phyloP scores from a whole-genome alignment of 2,113 vertebrate genomes.

The Phaethornis superciliosus region DNA sequence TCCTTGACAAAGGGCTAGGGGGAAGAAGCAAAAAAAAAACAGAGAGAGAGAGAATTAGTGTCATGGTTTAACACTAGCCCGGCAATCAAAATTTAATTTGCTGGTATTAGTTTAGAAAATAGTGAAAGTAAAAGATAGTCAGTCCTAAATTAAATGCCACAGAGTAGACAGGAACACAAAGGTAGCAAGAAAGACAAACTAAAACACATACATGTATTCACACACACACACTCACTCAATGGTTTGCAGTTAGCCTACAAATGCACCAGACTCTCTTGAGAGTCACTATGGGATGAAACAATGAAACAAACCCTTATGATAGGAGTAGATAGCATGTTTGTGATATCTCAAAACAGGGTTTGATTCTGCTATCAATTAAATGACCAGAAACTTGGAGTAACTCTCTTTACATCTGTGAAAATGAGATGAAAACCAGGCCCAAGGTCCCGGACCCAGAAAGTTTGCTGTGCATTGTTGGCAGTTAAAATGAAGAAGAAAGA shows the following conservation, averaged over 20 bases:
- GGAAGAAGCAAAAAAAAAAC: too few species aligned
- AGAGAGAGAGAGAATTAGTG: not conserved
- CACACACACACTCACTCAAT: not conserved
- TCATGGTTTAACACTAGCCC: too few species aligned
- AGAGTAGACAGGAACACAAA: not conserved
- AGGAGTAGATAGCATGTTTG: not conserved
- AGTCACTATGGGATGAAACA: not conserved
- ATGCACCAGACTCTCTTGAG: not conserved
- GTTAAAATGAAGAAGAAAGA: constrained; percentile 42
- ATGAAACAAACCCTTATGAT: not conserved
- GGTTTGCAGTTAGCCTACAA: not conserved
- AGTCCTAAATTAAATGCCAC: not conserved
- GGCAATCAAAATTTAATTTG: not conserved
- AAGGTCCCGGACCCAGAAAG: not conserved
- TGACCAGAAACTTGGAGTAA: not conserved
- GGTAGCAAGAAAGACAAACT: not conserved
- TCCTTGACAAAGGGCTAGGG: not conserved
- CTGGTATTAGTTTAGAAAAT: not conserved
- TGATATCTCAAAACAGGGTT: not conserved
- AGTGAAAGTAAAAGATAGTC: not conserved
- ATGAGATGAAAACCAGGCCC: constrained; percentile 28
- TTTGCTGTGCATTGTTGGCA: constrained; percentile 20
- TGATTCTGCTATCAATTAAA: not conserved
- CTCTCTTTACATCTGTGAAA: not conserved
- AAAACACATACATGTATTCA: too few species aligned